Conservation (phyloP, 1,140 invertebrate species). For the Aphidius gifuensis region DNA sequence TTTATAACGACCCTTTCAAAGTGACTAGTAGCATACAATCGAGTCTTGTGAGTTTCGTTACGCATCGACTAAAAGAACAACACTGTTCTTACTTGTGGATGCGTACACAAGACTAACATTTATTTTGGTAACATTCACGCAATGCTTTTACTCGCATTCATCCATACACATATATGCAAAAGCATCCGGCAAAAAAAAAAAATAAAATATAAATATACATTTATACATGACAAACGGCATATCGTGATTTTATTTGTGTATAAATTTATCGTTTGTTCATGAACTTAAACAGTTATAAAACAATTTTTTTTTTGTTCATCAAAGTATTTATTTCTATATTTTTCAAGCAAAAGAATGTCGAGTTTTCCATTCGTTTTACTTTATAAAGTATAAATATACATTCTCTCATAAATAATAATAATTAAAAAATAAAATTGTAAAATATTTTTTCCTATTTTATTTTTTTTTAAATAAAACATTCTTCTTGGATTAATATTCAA, state of each 20-base stretch:
- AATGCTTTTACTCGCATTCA: not conserved
- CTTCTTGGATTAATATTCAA: too few relatives aligned
- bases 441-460: too few relatives aligned
- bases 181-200: constrained; percentile 9
- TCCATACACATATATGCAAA: not conserved
- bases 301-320: not conserved
- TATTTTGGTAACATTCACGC: constrained; percentile 20
- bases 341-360: not conserved
- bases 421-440: too few relatives aligned
- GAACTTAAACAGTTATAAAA: constrained; percentile 1
- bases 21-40: constrained; percentile 32
- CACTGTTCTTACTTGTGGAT: constrained; percentile 16
- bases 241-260: not conserved
- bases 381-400: too few relatives aligned
- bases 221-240: not conserved
- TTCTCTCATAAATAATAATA: too few relatives aligned
- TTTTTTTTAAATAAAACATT: too few relatives aligned
- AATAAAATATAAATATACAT: not conserved
- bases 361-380: not conserved
- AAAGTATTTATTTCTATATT: constrained; percentile 1
- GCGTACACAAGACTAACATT: constrained; percentile 17
- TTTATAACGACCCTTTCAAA: constrained; percentile 38
- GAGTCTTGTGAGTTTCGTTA: constrained; percentile 27
- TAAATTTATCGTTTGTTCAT: constrained; percentile 9
- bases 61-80: constrained; percentile 20